Conservation (phyloP, 2,797 vertebrate genomes). For the Acrocephalus scirpaceus region DNA sequence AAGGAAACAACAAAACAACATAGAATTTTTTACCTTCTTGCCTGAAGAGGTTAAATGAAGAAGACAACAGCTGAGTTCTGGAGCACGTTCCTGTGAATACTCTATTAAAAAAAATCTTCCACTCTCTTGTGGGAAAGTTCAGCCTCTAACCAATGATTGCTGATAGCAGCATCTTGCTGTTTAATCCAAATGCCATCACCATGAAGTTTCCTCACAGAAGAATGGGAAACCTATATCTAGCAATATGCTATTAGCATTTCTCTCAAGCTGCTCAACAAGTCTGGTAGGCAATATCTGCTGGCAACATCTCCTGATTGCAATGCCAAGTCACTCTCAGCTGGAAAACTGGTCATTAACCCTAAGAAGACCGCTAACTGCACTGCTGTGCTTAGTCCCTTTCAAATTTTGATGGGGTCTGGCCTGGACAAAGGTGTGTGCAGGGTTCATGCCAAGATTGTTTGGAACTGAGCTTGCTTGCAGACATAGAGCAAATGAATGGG, state of each 20-base stretch:
- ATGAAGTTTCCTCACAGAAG: background rate
- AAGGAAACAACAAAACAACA: background rate
- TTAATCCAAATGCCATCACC: background rate
- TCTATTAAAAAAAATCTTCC: background rate
- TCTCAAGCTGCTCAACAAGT: conserved; percentile 7
- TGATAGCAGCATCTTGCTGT: conserved; percentile 1
- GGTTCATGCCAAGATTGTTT: background rate
- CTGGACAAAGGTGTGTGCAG: background rate
- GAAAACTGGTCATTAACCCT: conserved; percentile 9
- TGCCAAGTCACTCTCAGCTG: background rate
- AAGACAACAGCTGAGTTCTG: conserved; percentile 16
- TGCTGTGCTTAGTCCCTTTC: background rate
- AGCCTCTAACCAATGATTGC: conserved; percentile 12
- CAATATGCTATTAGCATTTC: conserved; percentile 2
- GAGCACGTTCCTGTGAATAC: conserved; percentile 2
- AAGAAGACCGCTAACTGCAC: background rate
- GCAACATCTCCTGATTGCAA: background rate
- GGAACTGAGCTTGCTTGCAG: background rate
- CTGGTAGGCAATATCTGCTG: conserved; percentile 5
- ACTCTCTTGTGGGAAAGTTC: conserved; percentile 4
- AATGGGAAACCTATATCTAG: background rate
- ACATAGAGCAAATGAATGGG: background rate
- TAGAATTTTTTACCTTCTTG: conserved; percentile 52
- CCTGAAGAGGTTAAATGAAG: conserved; percentile 37
- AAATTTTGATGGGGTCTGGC: background rate